phyloP scores from a whole-genome alignment of 2,797 vertebrate species.

The Tragelaphus eurycerus region DNA sequence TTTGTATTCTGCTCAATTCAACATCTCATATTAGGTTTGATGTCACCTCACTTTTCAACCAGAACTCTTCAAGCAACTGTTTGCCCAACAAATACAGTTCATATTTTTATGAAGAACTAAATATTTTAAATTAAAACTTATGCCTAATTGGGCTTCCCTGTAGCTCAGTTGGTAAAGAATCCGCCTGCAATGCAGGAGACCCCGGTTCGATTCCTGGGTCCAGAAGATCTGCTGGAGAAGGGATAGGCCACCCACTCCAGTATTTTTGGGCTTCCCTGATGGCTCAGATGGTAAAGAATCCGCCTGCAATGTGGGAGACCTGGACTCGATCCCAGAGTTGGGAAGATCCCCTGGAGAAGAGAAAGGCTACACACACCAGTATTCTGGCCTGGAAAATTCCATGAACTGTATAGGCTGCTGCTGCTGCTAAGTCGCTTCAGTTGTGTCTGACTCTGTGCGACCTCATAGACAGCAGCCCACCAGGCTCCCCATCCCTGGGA shows the following conservation, averaged over 20 bases:
- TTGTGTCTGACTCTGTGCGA: too few relatives aligned
- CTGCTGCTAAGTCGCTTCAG: too few relatives aligned
- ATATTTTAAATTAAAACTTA: background rate
- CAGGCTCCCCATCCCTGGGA: too few relatives aligned
- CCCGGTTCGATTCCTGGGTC: accelerated
- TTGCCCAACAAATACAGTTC: background rate
- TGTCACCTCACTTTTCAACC: background rate
- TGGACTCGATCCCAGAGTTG: background rate
- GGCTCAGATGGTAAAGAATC: background rate
- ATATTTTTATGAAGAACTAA: background rate
- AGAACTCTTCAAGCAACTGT: background rate
- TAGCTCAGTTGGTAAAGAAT: background rate
- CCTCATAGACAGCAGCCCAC: too few relatives aligned
- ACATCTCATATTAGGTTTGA: background rate
- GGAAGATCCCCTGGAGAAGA: background rate
- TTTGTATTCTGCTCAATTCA: background rate
- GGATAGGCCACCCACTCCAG: background rate
- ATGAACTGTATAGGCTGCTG: background rate
- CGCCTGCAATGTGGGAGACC: accelerated
- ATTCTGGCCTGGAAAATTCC: background rate
- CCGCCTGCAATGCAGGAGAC: background rate
- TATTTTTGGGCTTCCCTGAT: background rate
- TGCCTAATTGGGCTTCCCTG: background rate
- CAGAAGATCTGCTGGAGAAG: background rate
- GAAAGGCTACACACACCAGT: background rate